Evolutionary conservation across 2,113 vertebrate species (phyloP).

Genomic region (Beaufortia kweichowensis): DNA sequence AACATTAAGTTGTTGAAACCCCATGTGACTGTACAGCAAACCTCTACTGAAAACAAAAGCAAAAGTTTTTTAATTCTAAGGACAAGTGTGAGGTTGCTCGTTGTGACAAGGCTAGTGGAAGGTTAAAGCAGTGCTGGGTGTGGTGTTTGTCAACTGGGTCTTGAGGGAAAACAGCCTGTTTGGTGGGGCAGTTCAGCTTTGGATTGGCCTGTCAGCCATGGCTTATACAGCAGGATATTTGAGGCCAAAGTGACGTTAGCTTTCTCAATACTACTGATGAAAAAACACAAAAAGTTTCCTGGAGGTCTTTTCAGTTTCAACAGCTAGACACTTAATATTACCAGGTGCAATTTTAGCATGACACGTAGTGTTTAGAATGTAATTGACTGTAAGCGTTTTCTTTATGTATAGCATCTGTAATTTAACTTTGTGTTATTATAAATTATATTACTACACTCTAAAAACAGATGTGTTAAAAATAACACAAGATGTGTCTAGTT

Average conservation of each 20-base stretch:
- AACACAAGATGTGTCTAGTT: too few relatives aligned
- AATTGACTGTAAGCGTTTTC: background rate
- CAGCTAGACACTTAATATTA: slow-evolving; percentile 37
- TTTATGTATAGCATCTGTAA: background rate
- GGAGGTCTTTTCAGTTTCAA: slow-evolving; percentile 25
- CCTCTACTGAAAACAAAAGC: background rate
- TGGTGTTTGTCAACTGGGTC: slow-evolving; percentile 24
- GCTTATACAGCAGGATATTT: slow-evolving; percentile 34
- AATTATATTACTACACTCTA: too few relatives aligned
- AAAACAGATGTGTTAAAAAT: too few relatives aligned
- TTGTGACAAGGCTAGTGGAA: background rate
- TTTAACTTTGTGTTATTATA: background rate
- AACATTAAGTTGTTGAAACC: background rate
- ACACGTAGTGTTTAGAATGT: slow-evolving; percentile 26
- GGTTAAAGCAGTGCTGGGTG: slow-evolving; percentile 28
- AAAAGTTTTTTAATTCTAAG: background rate
- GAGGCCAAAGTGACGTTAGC: slow-evolving; percentile 20
- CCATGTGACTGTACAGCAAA: background rate
- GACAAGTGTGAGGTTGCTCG: background rate
- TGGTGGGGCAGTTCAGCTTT: background rate
- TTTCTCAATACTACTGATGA: background rate
- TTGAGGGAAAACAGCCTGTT: background rate
- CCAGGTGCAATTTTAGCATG: background rate
- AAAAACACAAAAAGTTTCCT: slow-evolving; percentile 17
- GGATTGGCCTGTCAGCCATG: slow-evolving; percentile 31